Percentiles rank a stretch among this genome's conserved stretches.
Conservation (phyloP, 2,888 invertebrate genomes). For the Onthophagus sagittarius region DNA sequence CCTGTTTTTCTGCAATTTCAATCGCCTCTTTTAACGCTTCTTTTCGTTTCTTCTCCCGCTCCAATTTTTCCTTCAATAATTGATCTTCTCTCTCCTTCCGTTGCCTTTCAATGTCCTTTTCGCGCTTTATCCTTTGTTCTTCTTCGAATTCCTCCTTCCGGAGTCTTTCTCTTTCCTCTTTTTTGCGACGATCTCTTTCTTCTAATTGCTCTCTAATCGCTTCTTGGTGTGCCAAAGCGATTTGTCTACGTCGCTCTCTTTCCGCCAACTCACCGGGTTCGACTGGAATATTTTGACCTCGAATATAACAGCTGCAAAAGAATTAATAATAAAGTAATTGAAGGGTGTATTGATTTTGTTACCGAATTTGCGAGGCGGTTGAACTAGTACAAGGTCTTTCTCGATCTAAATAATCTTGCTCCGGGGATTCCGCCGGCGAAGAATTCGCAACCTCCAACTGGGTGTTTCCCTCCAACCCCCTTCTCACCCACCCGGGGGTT, state of each 20-base stretch:
- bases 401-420: constrained; percentile 43
- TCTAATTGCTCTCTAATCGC: constrained; percentile 81
- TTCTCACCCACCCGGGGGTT: constrained; percentile 54
- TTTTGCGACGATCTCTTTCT: constrained; percentile 71
- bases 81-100: constrained; percentile 70
- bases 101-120: constrained; percentile 66
- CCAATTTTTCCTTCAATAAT: constrained; percentile 63
- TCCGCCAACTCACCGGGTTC: constrained; percentile 78
- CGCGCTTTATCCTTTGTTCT: constrained; percentile 70
- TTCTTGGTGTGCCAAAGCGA: constrained; percentile 81
- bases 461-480: constrained; percentile 52
- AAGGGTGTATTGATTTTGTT: constrained; percentile 16
- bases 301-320: constrained; percentile 60
- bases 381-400: constrained; percentile 46
- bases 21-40: constrained; percentile 74
- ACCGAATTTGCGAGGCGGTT: constrained; percentile 38
- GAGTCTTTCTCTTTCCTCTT: constrained; percentile 71
- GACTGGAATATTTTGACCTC: constrained; percentile 82
- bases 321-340: neutral
- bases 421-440: constrained; percentile 47
- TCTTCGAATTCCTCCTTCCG: constrained; percentile 76
- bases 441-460: constrained; percentile 50
- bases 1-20: constrained; percentile 62
- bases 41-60: constrained; percentile 67
- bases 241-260: constrained; percentile 74